Evolutionary conservation across 2,797 vertebrate species (phyloP).

Genomic region (Amblyopsis hoosieri): DNA sequence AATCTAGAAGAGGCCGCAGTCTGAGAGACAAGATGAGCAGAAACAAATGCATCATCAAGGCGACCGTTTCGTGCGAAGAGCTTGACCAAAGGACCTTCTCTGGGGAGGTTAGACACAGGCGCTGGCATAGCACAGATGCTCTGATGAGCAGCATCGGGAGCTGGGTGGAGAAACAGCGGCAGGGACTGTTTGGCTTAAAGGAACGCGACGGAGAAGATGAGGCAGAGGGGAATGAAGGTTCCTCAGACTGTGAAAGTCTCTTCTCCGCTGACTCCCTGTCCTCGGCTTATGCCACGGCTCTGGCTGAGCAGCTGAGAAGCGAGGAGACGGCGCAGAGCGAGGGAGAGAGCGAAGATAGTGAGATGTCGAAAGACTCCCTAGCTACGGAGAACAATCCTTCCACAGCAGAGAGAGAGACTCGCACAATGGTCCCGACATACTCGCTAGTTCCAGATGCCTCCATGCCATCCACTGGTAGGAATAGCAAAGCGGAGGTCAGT

Average conservation of each 20-base stretch:
- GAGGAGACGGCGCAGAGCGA: slow-evolving; percentile 78
- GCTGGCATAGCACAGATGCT: slow-evolving; percentile 80
- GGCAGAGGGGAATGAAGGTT: slow-evolving; percentile 63
- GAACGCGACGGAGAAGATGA: slow-evolving; percentile 51
- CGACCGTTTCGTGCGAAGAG: slow-evolving; percentile 80
- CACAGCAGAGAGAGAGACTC: slow-evolving; percentile 37
- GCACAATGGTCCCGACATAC: slow-evolving; percentile 51
- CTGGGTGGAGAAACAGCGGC: slow-evolving; percentile 65
- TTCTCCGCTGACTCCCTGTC: slow-evolving; percentile 94
- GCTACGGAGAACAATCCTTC: slow-evolving; percentile 44
- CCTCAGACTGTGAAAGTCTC: slow-evolving; percentile 88
- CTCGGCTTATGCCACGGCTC: slow-evolving; percentile 77
- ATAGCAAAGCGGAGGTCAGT: slow-evolving; percentile 67
- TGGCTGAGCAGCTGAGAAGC: slow-evolving; percentile 74
- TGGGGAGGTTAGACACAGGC: slow-evolving; percentile 59
- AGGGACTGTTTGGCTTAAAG: slow-evolving; percentile 62
- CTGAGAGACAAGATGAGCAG: slow-evolving; percentile 52
- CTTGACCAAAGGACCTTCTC: slow-evolving; percentile 68
- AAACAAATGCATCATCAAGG: slow-evolving; percentile 64
- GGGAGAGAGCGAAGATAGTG: slow-evolving; percentile 87
- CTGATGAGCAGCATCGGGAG: slow-evolving; percentile 64
- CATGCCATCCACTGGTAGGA: slow-evolving; percentile 50
- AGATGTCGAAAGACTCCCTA: slow-evolving; percentile 93
- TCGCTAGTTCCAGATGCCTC: slow-evolving; percentile 30
- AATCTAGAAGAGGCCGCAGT: slow-evolving; percentile 42